A percentile compares a stretch with the other conserved stretches of the same genome.
phyloP scores from a whole-genome alignment of 2,888 invertebrate species.

The Drosophila fulvimacula region DNA sequence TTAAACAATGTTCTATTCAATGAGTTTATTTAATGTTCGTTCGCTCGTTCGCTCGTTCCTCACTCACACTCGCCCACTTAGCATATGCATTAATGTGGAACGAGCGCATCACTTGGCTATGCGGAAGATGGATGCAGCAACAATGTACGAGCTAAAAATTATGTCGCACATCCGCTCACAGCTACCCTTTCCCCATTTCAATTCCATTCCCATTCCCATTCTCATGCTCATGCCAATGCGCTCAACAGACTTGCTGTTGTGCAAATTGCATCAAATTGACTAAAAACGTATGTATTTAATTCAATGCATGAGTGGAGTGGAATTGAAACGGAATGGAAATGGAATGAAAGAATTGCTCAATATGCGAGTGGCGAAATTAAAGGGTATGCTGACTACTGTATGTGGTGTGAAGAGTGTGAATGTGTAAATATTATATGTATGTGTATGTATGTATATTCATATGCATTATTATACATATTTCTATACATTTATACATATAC shows the following conservation, averaged over 20 bases:
- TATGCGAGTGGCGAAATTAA: not conserved
- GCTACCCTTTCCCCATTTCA: not conserved
- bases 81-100: slow-evolving; percentile 60
- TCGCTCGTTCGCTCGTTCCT: not conserved
- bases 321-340: slow-evolving; percentile 34
- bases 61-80: slow-evolving; percentile 33
- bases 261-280: slow-evolving; percentile 71
- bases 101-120: slow-evolving; percentile 42
- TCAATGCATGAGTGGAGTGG: slow-evolving; percentile 66
- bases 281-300: slow-evolving; percentile 59
- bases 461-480: not conserved
- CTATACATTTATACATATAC: not conserved
- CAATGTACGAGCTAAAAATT: slow-evolving; percentile 32
- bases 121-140: slow-evolving; percentile 53
- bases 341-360: slow-evolving; percentile 36
- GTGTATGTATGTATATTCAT: too few relatives aligned
- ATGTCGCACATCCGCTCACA: slow-evolving; percentile 48
- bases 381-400: not conserved
- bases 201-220: slow-evolving; percentile 1
- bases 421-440: not conserved
- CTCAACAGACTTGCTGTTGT: slow-evolving; percentile 17
- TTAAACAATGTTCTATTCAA: not conserved
- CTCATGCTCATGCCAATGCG: not conserved
- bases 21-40: not conserved
- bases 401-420: not conserved